Percentiles rank a stretch among this genome's conserved stretches.
Evolutionary conservation across 2,888 invertebrate species (phyloP).

Genomic region (Hyposoter didymator): DNA sequence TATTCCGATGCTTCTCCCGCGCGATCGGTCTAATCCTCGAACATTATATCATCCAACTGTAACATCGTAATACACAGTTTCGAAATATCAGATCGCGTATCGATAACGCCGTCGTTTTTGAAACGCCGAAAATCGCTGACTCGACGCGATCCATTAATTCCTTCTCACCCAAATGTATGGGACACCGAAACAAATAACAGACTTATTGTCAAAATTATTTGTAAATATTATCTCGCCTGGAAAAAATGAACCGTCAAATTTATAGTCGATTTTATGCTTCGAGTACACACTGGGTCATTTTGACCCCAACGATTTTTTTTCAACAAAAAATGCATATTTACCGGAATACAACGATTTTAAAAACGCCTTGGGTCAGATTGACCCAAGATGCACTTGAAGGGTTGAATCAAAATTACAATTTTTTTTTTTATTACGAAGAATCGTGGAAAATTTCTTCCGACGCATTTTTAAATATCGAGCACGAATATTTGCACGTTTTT

Average conservation of each 20-base stretch:
- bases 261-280: too few species aligned
- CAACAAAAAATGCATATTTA: too few species aligned
- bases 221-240: too few species aligned
- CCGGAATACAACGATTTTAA: neutral
- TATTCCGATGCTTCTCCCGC: neutral
- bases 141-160: neutral
- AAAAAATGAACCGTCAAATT: too few species aligned
- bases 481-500: too few species aligned
- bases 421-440: too few species aligned
- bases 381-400: too few species aligned
- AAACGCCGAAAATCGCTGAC: neutral
- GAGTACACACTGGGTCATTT: too few species aligned
- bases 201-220: neutral
- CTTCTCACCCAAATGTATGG: neutral
- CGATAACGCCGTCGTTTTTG: neutral
- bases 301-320: too few species aligned
- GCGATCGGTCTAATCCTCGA: slow-evolving; percentile 7
- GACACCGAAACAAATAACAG: neutral
- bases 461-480: too few species aligned
- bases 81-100: slow-evolving; percentile 14
- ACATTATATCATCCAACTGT: slow-evolving; percentile 14
- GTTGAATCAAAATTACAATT: too few species aligned
- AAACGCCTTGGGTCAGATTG: neutral
- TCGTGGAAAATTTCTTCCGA: too few species aligned
- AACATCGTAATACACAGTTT: neutral